Base-by-base conservation (phyloP, 2,797 vertebrate genomes). In the Discoglossus pictus region DNA sequence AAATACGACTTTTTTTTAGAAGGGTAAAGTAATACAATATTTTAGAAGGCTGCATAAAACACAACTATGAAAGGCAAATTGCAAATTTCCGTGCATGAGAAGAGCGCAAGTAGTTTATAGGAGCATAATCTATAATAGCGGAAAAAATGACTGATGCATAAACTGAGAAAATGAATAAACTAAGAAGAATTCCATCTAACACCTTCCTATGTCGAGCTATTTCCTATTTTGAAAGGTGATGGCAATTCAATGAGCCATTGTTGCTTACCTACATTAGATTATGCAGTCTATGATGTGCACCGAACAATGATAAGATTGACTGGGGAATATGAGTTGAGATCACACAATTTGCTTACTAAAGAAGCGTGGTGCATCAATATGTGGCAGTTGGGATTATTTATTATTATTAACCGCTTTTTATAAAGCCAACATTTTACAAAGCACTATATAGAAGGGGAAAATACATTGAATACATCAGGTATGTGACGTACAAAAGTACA, bases 61-160 rank as follows among this genome's bases (percentile, higher is more conserved):
- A 23, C 21, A 27, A 8, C 50, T 15, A 23, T 21, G 27, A 46
- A 25, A 55, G 48, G 43, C 62, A 61, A 69, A 70, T 70, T 62
- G 60, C 67, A 55, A 69, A 63, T 52, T 47, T 62, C 40, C 59
- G 56, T 35, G 59, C 67, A 46, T 70, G 67, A 55, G 46, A 35
- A 55, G 52, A 36, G 31, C 39, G 48, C 31, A 50, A 62, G 56
- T 48, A 34, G 56, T 70, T 56, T 63, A 23, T 52, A 47, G 21
- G 23, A 58, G 35, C 54, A 51, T 60, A 61, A 70, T 70, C 67
- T 56, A 43, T 61, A 61, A 68, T 61, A 68, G 64, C 48, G 35
- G 36, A 44, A 68, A 61, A 68, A 47, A 46, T 53, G 65, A 46
- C 38, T 46, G 56, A 68, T 68, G 43, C 39, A 50, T 56, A 63